phyloP scores from a whole-genome alignment of 2,888 invertebrate species.

The Pristionchus mayeri region DNA sequence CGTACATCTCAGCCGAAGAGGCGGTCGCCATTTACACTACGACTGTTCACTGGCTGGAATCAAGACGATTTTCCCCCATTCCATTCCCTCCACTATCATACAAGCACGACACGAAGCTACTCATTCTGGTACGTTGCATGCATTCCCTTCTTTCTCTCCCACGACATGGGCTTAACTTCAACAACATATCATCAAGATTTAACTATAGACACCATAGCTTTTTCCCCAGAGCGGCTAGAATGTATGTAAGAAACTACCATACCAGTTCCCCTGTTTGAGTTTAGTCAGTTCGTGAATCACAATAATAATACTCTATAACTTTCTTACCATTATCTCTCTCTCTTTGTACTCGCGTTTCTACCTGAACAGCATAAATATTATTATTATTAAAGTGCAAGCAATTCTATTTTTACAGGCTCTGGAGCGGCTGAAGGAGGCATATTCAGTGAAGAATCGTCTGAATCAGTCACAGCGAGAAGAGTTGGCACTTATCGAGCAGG shows the following conservation, averaged over 20 bases:
- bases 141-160: no score
- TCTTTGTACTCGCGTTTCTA: no score
- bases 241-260: no score
- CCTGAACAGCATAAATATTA: background rate
- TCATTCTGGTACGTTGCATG: slow-evolving; percentile 86
- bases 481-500: slow-evolving; percentile 97
- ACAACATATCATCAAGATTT: no score
- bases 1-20: slow-evolving; percentile 99
- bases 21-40: slow-evolving; percentile 99
- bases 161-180: no score
- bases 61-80: slow-evolving; percentile 96
- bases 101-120: slow-evolving; percentile 98
- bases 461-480: slow-evolving; percentile 99
- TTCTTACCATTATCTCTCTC: background rate
- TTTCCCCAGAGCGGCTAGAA: no score
- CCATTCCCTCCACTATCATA: slow-evolving; percentile 99
- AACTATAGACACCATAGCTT: no score
- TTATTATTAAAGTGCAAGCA: background rate
- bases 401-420: slow-evolving; percentile 81
- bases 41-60: slow-evolving; percentile 99
- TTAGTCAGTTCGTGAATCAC: no score
- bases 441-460: slow-evolving; percentile 81
- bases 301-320: no score
- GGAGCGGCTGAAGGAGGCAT: slow-evolving; percentile 82
- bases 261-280: no score